phyloP scores from a whole-genome alignment of 1,140 invertebrate genomes.

The Drosophila nigromelanica region DNA sequence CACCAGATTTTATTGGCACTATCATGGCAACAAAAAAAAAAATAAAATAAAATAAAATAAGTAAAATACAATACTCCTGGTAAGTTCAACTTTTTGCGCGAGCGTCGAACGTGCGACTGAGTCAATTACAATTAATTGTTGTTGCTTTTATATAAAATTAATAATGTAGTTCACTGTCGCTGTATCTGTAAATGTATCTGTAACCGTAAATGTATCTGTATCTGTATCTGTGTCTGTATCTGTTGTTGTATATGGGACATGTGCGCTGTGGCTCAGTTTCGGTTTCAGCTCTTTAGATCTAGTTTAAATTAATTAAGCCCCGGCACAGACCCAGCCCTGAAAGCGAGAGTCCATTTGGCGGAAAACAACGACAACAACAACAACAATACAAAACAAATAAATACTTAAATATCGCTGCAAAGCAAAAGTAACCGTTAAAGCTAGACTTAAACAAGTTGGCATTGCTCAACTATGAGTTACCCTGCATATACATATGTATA shows the following conservation, averaged over 20 bases:
- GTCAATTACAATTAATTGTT: slow-evolving; percentile 81
- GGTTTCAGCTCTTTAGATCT: slow-evolving; percentile 45
- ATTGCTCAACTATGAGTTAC: not conserved
- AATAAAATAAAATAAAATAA: not conserved
- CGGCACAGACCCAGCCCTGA: slow-evolving; percentile 26
- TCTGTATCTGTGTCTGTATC: slow-evolving; percentile 16
- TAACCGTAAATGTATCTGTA: slow-evolving; percentile 3
- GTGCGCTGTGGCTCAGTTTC: slow-evolving; percentile 22
- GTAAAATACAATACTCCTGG: too few relatives aligned
- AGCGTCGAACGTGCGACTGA: slow-evolving; percentile 70
- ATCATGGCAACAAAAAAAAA: slow-evolving; percentile 1
- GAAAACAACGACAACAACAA: not conserved
- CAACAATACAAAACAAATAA: not conserved
- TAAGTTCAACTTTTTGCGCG: slow-evolving; percentile 46
- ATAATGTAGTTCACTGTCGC: slow-evolving; percentile 43
- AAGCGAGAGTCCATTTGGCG: slow-evolving; percentile 63
- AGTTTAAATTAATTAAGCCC: slow-evolving; percentile 72
- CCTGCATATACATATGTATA: not conserved
- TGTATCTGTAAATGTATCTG: slow-evolving; percentile 1
- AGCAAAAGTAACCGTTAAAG: not conserved
- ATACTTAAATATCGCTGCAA: not conserved
- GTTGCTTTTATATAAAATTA: slow-evolving; percentile 84
- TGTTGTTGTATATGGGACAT: slow-evolving; percentile 41
- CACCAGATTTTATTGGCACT: slow-evolving; percentile 14
- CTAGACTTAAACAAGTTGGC: not conserved